These are phyloP conservation scores for Muricea muricata DNA, from an alignment of 92 coral and sea anemone genomes.

Conservation along the genomic window DNA sequence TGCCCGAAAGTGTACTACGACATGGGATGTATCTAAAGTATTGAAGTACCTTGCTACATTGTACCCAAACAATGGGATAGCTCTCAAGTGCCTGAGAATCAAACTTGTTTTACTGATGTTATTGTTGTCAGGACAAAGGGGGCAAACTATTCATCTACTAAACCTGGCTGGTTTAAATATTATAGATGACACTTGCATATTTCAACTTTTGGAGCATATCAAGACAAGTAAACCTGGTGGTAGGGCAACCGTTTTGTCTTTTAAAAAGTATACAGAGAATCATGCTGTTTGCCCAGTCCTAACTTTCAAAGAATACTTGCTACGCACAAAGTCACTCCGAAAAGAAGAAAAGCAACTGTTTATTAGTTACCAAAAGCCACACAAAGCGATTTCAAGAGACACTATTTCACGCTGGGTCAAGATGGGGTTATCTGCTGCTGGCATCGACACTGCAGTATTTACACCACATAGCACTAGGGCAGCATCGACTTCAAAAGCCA, in stretches of 20 bases:
- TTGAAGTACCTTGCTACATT: constrained; percentile 60
- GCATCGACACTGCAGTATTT: too few relatives aligned
- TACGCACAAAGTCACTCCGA: neutral
- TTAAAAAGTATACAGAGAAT: too few relatives aligned
- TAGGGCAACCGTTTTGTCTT: too few relatives aligned
- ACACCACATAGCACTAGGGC: too few relatives aligned
- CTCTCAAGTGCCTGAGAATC: constrained; percentile 66
- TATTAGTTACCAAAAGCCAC: too few relatives aligned
- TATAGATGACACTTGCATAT: constrained; percentile 47
- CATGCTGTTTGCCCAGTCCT: too few relatives aligned
- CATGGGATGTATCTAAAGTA: constrained; percentile 72
- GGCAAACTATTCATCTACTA: constrained; percentile 65
- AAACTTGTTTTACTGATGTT: too few relatives aligned
- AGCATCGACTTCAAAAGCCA: too few relatives aligned
- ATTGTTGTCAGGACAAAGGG: constrained; percentile 65
- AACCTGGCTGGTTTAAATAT: constrained; percentile 62
- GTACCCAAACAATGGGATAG: constrained; percentile 47
- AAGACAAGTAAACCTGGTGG: neutral
- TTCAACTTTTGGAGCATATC: constrained; percentile 61
- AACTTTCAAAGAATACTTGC: neutral
- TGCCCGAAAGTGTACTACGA: constrained; percentile 63
- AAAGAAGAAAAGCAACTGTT: too few relatives aligned
- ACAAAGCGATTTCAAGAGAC: too few relatives aligned
- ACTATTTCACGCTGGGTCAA: too few relatives aligned
- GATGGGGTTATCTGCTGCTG: too few relatives aligned